Conservation (phyloP, 2,113 vertebrate genomes). For the Amazona guildingii region DNA sequence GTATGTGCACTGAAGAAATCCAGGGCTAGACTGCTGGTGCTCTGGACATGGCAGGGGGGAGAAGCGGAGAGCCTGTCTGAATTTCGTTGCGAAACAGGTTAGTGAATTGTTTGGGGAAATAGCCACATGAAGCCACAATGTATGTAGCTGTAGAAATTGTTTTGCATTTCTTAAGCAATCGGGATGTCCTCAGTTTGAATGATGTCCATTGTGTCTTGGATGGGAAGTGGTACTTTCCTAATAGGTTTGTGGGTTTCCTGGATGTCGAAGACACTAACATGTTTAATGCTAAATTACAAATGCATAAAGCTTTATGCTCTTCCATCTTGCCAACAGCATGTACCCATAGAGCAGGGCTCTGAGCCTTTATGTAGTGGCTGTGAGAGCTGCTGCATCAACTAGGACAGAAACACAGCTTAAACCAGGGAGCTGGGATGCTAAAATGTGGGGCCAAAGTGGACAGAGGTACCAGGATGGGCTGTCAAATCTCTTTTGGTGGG, state of each 20-base stretch:
- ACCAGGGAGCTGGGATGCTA: background rate
- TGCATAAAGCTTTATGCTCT: background rate
- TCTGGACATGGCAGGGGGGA: rapidly evolving
- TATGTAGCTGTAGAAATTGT: background rate
- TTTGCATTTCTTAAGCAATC: background rate
- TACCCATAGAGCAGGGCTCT: background rate
- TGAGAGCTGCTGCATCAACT: background rate
- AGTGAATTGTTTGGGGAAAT: background rate
- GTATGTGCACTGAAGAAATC: rapidly evolving
- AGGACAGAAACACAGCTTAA: background rate
- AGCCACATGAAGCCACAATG: background rate
- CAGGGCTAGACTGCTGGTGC: background rate
- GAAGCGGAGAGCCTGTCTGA: background rate
- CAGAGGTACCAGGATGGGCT: background rate
- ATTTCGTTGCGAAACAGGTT: background rate
- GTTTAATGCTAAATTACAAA: background rate
- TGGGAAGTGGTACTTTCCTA: background rate
- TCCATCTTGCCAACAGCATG: background rate
- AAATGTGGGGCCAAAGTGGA: rapidly evolving
- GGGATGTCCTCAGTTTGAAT: background rate
- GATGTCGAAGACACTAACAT: rapidly evolving
- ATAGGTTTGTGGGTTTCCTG: background rate
- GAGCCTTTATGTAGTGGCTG: background rate
- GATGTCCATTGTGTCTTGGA: rapidly evolving
- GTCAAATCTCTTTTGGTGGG: background rate